Evolutionary conservation across 2,113 vertebrate species (phyloP).

Genomic region (Sapajus apella): DNA sequence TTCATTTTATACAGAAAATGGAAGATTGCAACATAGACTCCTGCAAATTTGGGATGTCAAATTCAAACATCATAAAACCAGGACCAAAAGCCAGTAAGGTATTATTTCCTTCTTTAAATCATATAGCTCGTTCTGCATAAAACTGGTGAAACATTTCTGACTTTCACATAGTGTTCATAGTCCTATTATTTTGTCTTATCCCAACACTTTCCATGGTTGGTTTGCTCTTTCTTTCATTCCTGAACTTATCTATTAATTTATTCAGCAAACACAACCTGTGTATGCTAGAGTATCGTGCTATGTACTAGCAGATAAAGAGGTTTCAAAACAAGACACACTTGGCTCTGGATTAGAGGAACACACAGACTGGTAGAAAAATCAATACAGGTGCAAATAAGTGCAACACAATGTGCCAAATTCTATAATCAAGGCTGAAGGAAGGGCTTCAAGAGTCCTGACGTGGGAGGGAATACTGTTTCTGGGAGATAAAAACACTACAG

Average conservation of each 20-base stretch:
- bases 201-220: neutral
- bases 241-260: neutral
- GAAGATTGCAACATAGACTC: conserved; percentile 46
- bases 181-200: neutral
- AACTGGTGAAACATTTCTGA: neutral
- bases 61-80: conserved; percentile 68
- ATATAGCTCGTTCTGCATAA: neutral
- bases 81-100: conserved; percentile 72
- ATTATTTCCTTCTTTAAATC: conserved; percentile 43
- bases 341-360: neutral
- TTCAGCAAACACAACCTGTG: neutral
- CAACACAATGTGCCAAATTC: neutral
- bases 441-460: neutral
- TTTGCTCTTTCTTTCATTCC: neutral
- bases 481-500: neutral
- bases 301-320: neutral
- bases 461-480: neutral
- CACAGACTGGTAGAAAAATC: neutral
- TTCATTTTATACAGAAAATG: conserved; percentile 72
- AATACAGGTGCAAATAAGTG: neutral
- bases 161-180: neutral
- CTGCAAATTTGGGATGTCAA: neutral
- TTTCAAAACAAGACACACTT: neutral
- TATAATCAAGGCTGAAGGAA: neutral
- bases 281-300: neutral